Conservation (phyloP, 2,888 invertebrate genomes). For the Leucophora obtusa region DNA sequence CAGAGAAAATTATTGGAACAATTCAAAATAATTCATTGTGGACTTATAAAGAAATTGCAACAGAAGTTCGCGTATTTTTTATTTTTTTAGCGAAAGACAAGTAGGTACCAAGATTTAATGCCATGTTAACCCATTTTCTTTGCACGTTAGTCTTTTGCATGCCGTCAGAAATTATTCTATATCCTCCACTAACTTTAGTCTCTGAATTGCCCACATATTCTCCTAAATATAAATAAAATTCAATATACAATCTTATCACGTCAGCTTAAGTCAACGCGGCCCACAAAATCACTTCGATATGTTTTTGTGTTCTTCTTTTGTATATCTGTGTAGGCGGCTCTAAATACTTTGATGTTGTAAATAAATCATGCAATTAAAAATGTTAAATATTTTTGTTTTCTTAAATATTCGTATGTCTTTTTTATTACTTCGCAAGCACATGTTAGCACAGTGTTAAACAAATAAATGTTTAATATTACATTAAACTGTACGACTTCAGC, state of each 20-base stretch:
- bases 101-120: too few species aligned
- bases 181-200: too few species aligned
- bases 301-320: background rate
- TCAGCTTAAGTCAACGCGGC: conserved; percentile 23
- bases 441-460: conserved; percentile 2
- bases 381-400: conserved; percentile 15
- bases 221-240: background rate
- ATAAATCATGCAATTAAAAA: conserved; percentile 53
- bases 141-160: too few species aligned
- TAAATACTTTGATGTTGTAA: conserved; percentile 31
- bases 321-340: conserved; percentile 18
- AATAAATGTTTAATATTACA: conserved; percentile 4
- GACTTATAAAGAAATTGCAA: too few species aligned
- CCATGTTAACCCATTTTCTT: too few species aligned
- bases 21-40: too few species aligned
- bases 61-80: too few species aligned
- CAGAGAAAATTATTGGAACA: too few species aligned
- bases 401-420: background rate
- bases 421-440: conserved; percentile 16
- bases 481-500: conserved; percentile 23
- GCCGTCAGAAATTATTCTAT: too few species aligned
- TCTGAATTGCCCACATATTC: too few species aligned
- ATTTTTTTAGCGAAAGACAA: too few species aligned
- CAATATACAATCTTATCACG: conserved; percentile 16
- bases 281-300: background rate